These are phyloP conservation scores for Teleogryllus oceanicus DNA, from an alignment of 2,888 invertebrate genomes.

Conservation along the genomic window DNA sequence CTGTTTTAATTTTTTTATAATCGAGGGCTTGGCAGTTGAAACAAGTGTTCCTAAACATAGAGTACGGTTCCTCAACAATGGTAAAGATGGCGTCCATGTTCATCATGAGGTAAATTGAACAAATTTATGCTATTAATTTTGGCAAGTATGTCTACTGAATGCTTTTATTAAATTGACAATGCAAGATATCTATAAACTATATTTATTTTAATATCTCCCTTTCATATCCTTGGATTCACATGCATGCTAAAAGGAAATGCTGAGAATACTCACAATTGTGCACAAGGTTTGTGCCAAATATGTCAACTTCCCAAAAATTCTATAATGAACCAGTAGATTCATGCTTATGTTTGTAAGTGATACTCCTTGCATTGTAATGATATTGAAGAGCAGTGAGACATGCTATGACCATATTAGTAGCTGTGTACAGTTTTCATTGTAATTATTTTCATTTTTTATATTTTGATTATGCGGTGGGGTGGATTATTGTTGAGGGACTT, in stretches of 20 bases:
- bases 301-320: no score
- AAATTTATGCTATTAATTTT: background rate
- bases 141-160: background rate
- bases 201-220: no score
- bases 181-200: no score
- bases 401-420: constrained; percentile 5
- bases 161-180: no score
- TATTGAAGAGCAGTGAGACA: background rate
- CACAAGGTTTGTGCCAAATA: no score
- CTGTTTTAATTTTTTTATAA: constrained; percentile 35
- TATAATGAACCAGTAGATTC: no score
- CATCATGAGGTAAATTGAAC: constrained; percentile 18
- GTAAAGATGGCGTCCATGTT: constrained; percentile 29
- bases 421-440: background rate
- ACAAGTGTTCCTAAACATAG: constrained; percentile 42
- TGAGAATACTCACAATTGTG: no score
- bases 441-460: constrained; percentile 11
- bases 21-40: constrained; percentile 39
- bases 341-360: no score
- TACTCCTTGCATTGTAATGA: no score
- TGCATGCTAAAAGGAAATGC: no score
- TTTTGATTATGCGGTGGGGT: background rate
- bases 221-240: no score
- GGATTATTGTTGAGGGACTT: constrained; percentile 39
- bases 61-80: constrained; percentile 42